These are phyloP conservation scores for Caligus rogercresseyi DNA, from an alignment of 1,140 invertebrate genomes.

Conservation along the genomic window DNA sequence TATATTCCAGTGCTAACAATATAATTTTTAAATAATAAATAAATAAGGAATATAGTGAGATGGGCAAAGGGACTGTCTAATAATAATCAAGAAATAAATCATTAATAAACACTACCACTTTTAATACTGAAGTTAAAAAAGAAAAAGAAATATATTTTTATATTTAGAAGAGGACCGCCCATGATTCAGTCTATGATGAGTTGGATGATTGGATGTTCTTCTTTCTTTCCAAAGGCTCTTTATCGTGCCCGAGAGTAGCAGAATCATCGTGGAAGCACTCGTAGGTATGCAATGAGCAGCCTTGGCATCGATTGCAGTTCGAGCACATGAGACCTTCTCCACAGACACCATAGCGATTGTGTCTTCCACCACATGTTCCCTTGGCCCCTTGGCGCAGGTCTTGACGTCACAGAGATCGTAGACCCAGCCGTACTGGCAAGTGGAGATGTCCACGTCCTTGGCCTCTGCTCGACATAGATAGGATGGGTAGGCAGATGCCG, in stretches of 20 bases:
- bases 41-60: too few species aligned
- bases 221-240: too few species aligned
- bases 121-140: too few species aligned
- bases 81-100: too few species aligned
- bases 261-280: conserved; percentile 13
- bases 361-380: conserved; percentile 14
- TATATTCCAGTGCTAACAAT: too few species aligned
- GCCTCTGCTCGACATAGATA: neutral
- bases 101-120: too few species aligned
- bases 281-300: conserved; percentile 9
- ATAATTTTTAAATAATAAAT: too few species aligned
- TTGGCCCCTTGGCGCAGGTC: conserved; percentile 10
- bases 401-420: neutral
- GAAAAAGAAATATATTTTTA: too few species aligned
- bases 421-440: conserved; percentile 8
- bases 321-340: conserved; percentile 20
- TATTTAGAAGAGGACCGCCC: too few species aligned
- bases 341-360: conserved; percentile 15
- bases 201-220: too few species aligned
- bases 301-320: conserved; percentile 14
- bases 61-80: too few species aligned
- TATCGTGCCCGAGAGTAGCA: neutral
- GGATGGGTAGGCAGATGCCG: neutral
- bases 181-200: too few species aligned
- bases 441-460: neutral